Evolutionary conservation across 2,797 vertebrate genomes (phyloP), one percentile per base, ranked within the genome.

Genomic region (Columba guinea): DNA sequence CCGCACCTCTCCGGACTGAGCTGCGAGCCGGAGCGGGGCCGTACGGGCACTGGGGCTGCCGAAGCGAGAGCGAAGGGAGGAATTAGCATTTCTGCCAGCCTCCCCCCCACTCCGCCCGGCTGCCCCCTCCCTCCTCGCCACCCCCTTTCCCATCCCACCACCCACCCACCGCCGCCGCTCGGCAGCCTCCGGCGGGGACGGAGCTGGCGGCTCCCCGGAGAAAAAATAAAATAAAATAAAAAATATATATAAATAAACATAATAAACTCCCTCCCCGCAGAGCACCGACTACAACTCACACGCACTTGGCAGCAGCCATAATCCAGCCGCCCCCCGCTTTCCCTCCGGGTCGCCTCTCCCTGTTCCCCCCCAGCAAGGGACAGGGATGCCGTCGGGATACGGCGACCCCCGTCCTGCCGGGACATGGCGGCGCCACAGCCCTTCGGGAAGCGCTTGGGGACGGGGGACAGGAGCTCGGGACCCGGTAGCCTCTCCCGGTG

Each of bases 61-160:
- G 96, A 96, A 97, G 93, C 78, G 96, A 51, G 96, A 80, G 74
- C 11, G 37, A 78, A 86, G 51, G 86, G 46, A 76, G 89, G 73
- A 91, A 93, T 95, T 95, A 91, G 85, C 94, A 93, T 95, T 87
- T 83, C 89, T 93, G 89, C 81, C 89, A 87, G 89, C 91, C 91
- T 62, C 89, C 82, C 88, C 81, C 89, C 82, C 88, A 73, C 91
- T 76, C 73, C 67, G 15, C 68, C 12, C 44, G 53, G 51, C 58
- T n/a, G 49, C 68, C 67, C 49, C 77, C 87, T 34, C 49, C 35
- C 20, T 46, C 96, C 96, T 83, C 96, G 46, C 96, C 14, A 46
- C 82, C 59, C 59, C 74, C 88, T 73, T 52, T 24, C 74, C 20
- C 89, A 68, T 49, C 81, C 84, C 59, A 37, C 70, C 83, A 18